Conservation (phyloP, 2,888 invertebrate species). For the Limnephilus auricula region DNA sequence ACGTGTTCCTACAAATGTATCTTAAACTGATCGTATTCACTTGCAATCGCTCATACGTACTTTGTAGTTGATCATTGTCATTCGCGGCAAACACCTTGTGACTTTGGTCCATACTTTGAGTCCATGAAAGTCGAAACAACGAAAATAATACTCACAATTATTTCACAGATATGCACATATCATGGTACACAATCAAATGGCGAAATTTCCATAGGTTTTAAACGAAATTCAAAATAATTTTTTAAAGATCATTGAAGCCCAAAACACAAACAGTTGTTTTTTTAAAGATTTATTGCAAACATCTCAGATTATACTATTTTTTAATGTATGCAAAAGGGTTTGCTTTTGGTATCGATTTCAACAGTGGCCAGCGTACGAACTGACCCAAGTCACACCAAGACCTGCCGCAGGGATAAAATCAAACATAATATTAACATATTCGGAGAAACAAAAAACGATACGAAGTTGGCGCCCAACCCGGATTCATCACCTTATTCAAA, state of each 20-base stretch:
- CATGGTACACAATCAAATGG: neutral
- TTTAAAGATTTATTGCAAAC: no score
- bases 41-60: neutral
- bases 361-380: neutral
- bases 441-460: neutral
- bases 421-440: neutral
- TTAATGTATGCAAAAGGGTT: neutral
- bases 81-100: neutral
- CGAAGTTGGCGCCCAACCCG: neutral
- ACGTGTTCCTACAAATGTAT: neutral
- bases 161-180: neutral
- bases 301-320: no score
- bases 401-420: neutral
- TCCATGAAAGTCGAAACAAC: neutral
- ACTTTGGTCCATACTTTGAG: no score
- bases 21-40: neutral
- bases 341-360: neutral
- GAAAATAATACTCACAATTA: neutral
- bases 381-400: neutral
- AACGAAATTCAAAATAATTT: no score
- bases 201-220: no score
- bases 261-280: no score
- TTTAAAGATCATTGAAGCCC: no score
- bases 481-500: slow-evolving; percentile 39
- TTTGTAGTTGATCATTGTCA: neutral